These are phyloP conservation scores for Camelus dromedarius DNA, from an alignment of 2,113 vertebrate species.

Conservation along the genomic window DNA sequence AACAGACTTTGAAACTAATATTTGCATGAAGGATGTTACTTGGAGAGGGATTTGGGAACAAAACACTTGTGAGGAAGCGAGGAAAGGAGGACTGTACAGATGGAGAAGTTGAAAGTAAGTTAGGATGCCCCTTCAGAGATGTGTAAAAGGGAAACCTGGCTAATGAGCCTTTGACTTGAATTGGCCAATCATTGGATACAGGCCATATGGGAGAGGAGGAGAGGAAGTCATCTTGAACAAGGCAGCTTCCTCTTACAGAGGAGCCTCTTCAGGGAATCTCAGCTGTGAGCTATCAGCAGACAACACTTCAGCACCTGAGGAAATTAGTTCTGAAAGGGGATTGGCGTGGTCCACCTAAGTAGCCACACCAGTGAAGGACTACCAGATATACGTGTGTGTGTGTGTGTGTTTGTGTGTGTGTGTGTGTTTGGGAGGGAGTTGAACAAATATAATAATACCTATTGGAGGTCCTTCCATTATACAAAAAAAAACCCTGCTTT, in stretches of 20 bases:
- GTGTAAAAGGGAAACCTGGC: background rate
- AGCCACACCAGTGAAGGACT: background rate
- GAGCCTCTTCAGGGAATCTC: background rate
- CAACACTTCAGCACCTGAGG: background rate
- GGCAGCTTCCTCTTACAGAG: background rate
- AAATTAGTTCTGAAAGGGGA: background rate
- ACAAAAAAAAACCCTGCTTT: background rate
- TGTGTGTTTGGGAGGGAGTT: background rate
- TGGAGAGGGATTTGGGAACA: background rate
- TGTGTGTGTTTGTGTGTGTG: background rate
- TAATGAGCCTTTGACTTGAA: background rate
- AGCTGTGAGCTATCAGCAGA: background rate
- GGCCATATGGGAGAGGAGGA: background rate
- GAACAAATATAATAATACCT: background rate
- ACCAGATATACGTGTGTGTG: background rate
- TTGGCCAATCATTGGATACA: background rate
- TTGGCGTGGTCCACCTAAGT: rapidly evolving
- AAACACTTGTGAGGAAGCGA: background rate
- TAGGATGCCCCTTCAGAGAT: background rate
- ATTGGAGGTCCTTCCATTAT: background rate
- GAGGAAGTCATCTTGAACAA: background rate
- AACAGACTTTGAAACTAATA: background rate
- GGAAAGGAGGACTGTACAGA: background rate
- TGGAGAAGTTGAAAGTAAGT: background rate
- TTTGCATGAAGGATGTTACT: background rate